Evolutionary conservation across 2,888 invertebrate genomes (phyloP), one percentile per base, ranked within the genome.

Genomic region (Noctuana brunneofusca): DNA sequence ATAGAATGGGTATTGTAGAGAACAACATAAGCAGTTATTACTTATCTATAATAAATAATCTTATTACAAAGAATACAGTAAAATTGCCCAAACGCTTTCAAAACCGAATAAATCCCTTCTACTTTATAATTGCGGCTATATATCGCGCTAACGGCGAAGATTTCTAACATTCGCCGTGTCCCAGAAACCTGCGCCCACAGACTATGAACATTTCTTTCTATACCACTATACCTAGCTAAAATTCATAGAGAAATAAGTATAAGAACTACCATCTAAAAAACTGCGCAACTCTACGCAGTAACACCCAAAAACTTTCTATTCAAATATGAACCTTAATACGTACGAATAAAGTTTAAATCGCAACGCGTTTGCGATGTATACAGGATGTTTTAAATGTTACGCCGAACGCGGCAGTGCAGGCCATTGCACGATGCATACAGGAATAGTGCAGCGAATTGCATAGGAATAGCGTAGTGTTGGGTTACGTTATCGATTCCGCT

Each of bases 351-450:
- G 67, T 66, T 41, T 3, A 18, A 32, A 73, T 78, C 81, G 0
- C 5, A 57, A 49, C 67, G 57, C 3, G 3, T 3, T 22, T 8
- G 20, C 1, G 24, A 18, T 50, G 69, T 64, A 65, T 66, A 70
- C 84, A 73, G 3, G 80, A 60, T 75, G 69, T 80, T 84, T 79
- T 74, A 65, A 35, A 65, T 65, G 41, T 59, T 66, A 60, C 60
- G 54, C 58, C 68, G 68, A 76, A 76, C 75, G 75, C 81, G 83
- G 84, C 84, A 84, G 84, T 88, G 83, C 90, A 89, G 91, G 91
- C 91, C 91, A 90, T 85, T 90, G 91, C 89, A 88, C 91, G 91
- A 84, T 87, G 91, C 91, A 90, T 90, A 89, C 89, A 89, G 90
- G 89, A 87, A 87, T 88, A 89, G 91, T 82, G 91, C 76, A 85